Base-by-base conservation (phyloP, 1,140 invertebrate species). In the Stenopsyche tienmushanensis region DNA sequence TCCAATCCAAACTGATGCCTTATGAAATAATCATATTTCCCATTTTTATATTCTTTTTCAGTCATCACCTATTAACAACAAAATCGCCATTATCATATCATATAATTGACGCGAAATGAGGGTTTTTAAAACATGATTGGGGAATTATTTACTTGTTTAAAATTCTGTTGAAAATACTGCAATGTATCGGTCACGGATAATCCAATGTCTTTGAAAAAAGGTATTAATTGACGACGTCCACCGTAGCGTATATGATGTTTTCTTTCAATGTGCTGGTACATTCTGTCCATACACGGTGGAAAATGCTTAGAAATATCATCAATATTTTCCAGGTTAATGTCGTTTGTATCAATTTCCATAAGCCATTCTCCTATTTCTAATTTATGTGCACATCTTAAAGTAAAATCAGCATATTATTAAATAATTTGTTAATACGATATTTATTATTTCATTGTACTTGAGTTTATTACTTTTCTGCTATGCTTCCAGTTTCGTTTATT, bases 141-240 rank as follows among this genome's bases (percentile, higher is more conserved):
- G 5, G 13, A 34, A 34, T 34, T n/a, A 52, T 13, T 34, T 7
- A 67, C 65, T 58, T 63, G 59, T 18, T 41, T 39, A 42, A 67
- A 67, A 29, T 54, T 34, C 20, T 63, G 17, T 54, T 62, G 34
- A 20, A 67, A 67, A 63, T 63, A 63, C 9, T 54, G 42, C 13
- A 57, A 23, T 3, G 53, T 58, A 20, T 67, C 65, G 15, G 21
- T 17, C 1, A 62, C 23, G n/a, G 65, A 57, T 21, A 67, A 45
- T 1, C 65, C 65, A 13, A 67, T 67, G 20, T 67, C 65, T 62
- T 44, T 62, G 1, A 67, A 47, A 25, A 67, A 67, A 18, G 65
- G 60, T 3, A 62, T 58, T 25, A 52, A 63, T 41, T 67, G 65
- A 18, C 24, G 7, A 21, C 65, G 39, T 8, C 23, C 65, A n/a